phyloP scores from a whole-genome alignment of 2,797 vertebrate genomes.

The Crenuchus spilurus region DNA sequence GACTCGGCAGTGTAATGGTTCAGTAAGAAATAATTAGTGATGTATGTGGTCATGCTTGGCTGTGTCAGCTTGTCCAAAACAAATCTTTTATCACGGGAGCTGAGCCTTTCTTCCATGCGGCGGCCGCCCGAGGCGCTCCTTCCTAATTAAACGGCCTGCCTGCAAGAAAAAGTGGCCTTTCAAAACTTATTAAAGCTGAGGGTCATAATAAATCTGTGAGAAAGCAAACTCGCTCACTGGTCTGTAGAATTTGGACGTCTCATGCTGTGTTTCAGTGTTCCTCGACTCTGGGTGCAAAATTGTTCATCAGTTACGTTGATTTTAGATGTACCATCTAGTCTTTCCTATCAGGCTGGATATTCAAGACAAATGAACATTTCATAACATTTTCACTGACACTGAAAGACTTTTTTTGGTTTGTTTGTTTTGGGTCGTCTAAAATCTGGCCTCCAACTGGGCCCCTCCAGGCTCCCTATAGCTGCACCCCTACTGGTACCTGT shows the following conservation, averaged over 20 bases:
- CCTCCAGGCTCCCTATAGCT: no score
- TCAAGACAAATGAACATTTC: no score
- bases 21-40: conserved; percentile 40
- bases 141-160: conserved; percentile 53
- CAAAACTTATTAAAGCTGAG: conserved; percentile 40
- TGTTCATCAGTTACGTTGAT: background rate
- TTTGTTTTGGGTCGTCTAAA: no score
- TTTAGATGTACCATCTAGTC: no score
- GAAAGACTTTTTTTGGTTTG: no score
- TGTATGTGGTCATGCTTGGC: conserved; percentile 37
- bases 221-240: conserved; percentile 18
- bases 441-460: no score
- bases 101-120: conserved; percentile 36
- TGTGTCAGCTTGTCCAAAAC: conserved; percentile 50
- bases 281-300: background rate
- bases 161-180: conserved; percentile 42
- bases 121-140: conserved; percentile 42
- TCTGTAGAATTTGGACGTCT: background rate
- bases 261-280: background rate
- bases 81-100: conserved; percentile 49
- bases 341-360: no score
- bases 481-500: no score
- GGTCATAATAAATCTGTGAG: conserved; percentile 40
- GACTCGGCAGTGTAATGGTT: conserved; percentile 35
- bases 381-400: no score